Base-by-base conservation (phyloP, 1,140 invertebrate genomes). In the Choristoneura fumiferana region DNA sequence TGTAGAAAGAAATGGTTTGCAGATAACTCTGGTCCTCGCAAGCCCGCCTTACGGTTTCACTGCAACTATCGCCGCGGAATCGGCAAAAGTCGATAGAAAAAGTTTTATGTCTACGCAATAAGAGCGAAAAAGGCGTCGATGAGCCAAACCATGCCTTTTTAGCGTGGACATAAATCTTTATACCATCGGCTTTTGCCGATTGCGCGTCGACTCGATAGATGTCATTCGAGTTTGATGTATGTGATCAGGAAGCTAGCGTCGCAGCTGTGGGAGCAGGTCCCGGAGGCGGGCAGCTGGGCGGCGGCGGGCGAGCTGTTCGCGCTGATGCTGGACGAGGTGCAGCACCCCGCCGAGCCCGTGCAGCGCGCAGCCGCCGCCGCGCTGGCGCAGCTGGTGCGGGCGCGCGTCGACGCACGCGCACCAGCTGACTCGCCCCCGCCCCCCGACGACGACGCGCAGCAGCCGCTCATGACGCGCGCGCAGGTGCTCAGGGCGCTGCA, bases 311-410 rank as follows among this genome's bases (percentile, higher is more conserved):
- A 89, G n/a, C 71, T 94, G 13, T 90, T 91, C 63, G 84, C 92
- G 18, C 90, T 92, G 65, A 74, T 98, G 45, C 89, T 97, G 38
- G 73, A 90, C 14, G 96, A 98, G 81, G 90, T 97, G 14, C 93
- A 94, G 63, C 95, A 97, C 84, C 91, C 94, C 0, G 93, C 96
- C 22, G 93, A 95, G 61, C 92, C 93, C 58, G 91, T 98, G 22
- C 94, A 98, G 76, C 91, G 93, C 63, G 93, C 97, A 5, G 93
- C 95, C 0, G 94, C 96, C 0, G 86, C 92, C 60, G 95, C 96
- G 0, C 81, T 98, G 33, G 93, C 95, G 0, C 87, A 96, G 3
- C 84, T 98, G 3, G 82, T 89, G 37, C 73, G 83, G 2, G 91
- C 94, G 71, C 83, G 82, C 3, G 81, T 89, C 4, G 68, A 92